Percentiles rank a stretch among this genome's conserved stretches.
Evolutionary conservation across 2,797 vertebrate species (phyloP).

Genomic region (Astyanax mexicanus): DNA sequence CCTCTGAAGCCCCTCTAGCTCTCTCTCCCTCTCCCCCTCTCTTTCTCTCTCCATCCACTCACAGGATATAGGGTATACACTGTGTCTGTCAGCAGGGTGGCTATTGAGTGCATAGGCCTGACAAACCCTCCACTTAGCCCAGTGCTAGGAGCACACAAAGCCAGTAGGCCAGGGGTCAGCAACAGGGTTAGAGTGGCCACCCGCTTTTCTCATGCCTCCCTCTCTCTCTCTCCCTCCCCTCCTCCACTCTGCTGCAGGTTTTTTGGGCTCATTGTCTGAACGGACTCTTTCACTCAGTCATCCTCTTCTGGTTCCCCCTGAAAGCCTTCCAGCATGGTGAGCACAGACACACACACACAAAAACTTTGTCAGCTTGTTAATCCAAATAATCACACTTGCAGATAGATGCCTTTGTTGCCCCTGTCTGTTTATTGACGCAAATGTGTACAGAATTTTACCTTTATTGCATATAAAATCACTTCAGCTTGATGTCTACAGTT

Average conservation of each 20-base stretch:
- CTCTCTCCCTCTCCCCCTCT: background rate
- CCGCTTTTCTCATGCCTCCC: slow-evolving; percentile 89
- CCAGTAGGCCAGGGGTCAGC: slow-evolving; percentile 88
- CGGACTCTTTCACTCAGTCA: slow-evolving; percentile 99
- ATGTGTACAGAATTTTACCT: background rate
- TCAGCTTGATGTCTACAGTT: background rate
- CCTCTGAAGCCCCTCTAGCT: background rate
- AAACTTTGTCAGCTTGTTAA: background rate
- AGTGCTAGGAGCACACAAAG: slow-evolving; percentile 89
- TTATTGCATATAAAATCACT: background rate
- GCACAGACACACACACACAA: slow-evolving; percentile 74
- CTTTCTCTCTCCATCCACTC: slow-evolving; percentile 17
- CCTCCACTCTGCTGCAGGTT: slow-evolving; percentile 84
- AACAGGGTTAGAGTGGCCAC: slow-evolving; percentile 86
- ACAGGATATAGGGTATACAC: slow-evolving; percentile 84
- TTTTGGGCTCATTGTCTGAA: slow-evolving; percentile 99
- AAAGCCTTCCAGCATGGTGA: slow-evolving; percentile 98
- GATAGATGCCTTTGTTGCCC: background rate
- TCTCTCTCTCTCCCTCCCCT: slow-evolving; percentile 72
- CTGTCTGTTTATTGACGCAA: background rate
- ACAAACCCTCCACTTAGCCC: slow-evolving; percentile 95
- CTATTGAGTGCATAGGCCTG: slow-evolving; percentile 85
- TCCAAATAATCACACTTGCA: background rate
- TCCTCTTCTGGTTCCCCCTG: slow-evolving; percentile 99
- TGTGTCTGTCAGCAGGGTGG: slow-evolving; percentile 91